Percentiles rank a stretch among this genome's conserved stretches.
phyloP scores from a whole-genome alignment of 2,797 vertebrate species.

The Malacoraja senta region DNA sequence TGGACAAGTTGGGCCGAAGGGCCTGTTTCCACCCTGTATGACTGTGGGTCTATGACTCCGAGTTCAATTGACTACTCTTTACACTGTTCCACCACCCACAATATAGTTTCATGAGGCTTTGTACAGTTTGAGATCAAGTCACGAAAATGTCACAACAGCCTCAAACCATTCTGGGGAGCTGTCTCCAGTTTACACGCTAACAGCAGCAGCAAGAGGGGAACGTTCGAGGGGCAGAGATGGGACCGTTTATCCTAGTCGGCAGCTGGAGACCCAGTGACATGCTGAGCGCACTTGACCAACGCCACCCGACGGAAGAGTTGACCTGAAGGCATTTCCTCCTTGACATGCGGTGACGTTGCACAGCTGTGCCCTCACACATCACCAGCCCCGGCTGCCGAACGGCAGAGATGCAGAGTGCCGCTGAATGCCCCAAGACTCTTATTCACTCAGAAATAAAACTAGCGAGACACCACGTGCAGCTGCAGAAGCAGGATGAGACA shows the following conservation, averaged over 20 bases:
- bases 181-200: not conserved
- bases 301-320: not conserved
- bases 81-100: no score
- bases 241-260: not conserved
- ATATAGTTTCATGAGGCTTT: not conserved
- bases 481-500: not conserved
- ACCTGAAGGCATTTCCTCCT: not conserved
- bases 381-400: not conserved
- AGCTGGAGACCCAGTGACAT: no score
- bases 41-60: no score
- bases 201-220: not conserved
- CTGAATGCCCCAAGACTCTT: not conserved
- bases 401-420: not conserved
- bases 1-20: no score
- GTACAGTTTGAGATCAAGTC: not conserved
- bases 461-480: not conserved
- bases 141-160: not conserved
- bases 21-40: no score
- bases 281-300: not conserved
- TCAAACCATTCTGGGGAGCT: not conserved
- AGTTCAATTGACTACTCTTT: no score
- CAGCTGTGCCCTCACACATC: not conserved
- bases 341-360: not conserved
- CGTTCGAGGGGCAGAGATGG: not conserved
- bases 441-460: conserved; percentile 21